Percentiles rank a stretch among this genome's conserved stretches.
phyloP scores from a whole-genome alignment of 2,113 vertebrate species.

The Macquaria australasica region DNA sequence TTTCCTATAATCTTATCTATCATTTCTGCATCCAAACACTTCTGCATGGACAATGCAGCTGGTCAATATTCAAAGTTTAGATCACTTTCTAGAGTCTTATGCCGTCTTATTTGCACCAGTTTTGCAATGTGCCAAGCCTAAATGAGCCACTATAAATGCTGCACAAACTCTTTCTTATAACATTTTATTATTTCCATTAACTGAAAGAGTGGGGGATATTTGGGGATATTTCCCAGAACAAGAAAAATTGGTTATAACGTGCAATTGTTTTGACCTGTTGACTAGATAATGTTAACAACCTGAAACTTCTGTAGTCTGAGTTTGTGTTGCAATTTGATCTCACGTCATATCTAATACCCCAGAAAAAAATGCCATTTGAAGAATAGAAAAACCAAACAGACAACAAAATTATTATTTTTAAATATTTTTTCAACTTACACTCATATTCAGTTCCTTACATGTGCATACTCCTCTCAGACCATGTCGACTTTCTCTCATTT shows the following conservation, averaged over 20 bases:
- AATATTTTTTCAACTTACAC: not conserved
- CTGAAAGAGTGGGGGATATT: too few species aligned
- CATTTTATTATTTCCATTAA: not conserved
- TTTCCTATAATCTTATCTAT: slow-evolving; percentile 6
- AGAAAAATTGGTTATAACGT: not conserved
- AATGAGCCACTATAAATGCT: not conserved
- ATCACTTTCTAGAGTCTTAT: not conserved
- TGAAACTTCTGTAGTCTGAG: not conserved
- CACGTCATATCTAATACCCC: not conserved
- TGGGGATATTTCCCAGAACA: not conserved
- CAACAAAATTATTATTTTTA: too few species aligned
- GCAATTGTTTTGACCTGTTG: not conserved
- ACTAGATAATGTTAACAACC: not conserved
- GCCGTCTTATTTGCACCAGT: not conserved
- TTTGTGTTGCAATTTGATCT: not conserved
- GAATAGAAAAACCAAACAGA: too few species aligned
- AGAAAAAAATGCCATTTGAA: too few species aligned
- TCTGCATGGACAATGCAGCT: slow-evolving; percentile 1
- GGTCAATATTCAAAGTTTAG: slow-evolving; percentile 10
- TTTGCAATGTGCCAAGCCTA: not conserved
- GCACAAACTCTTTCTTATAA: not conserved
- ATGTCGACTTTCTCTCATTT: not conserved
- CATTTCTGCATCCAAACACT: slow-evolving; percentile 24
- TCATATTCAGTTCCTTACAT: not conserved
- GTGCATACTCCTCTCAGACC: not conserved